Percentiles rank a stretch among this genome's conserved stretches.
phyloP scores from a whole-genome alignment of 2,113 vertebrate species.

The Plectropomus leopardus region DNA sequence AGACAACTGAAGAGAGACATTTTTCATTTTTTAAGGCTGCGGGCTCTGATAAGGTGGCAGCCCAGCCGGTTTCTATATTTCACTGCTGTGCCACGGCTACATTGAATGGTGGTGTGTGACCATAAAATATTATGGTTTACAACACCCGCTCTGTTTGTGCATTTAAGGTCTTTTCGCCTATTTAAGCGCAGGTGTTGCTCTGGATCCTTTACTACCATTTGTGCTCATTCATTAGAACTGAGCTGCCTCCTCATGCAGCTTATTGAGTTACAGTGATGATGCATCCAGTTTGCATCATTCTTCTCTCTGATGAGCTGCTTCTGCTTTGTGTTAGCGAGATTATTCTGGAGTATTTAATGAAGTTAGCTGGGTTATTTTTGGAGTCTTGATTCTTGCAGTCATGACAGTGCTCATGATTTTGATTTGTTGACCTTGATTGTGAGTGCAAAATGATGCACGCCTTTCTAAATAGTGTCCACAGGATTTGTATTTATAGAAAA shows the following conservation, averaged over 20 bases:
- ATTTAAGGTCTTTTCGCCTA: neutral
- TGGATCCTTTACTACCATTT: constrained; percentile 11
- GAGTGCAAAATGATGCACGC: neutral
- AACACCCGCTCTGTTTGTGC: neutral
- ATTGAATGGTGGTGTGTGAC: constrained; percentile 21
- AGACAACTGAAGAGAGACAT: constrained; percentile 52
- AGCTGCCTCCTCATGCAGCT: neutral
- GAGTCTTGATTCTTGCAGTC: neutral
- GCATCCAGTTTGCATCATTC: constrained; percentile 13
- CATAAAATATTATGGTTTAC: neutral
- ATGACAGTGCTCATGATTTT: neutral
- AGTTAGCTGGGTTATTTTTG: constrained; percentile 40
- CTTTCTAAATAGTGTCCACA: neutral
- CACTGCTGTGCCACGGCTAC: constrained; percentile 25
- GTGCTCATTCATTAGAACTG: neutral
- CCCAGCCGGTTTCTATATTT: constrained; percentile 1
- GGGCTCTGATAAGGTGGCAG: constrained; percentile 44
- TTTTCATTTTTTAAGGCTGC: constrained; percentile 57
- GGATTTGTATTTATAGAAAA: neutral
- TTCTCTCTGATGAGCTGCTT: constrained; percentile 1
- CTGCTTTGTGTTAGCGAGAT: neutral
- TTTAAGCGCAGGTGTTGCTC: constrained; percentile 29
- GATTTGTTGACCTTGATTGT: constrained; percentile 41
- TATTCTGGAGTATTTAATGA: constrained; percentile 22
- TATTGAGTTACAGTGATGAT: constrained; percentile 9